A percentile compares a stretch with the other conserved stretches of the same genome.
phyloP scores from a whole-genome alignment of 2,888 invertebrate species.

The Eucera pruinosa region DNA sequence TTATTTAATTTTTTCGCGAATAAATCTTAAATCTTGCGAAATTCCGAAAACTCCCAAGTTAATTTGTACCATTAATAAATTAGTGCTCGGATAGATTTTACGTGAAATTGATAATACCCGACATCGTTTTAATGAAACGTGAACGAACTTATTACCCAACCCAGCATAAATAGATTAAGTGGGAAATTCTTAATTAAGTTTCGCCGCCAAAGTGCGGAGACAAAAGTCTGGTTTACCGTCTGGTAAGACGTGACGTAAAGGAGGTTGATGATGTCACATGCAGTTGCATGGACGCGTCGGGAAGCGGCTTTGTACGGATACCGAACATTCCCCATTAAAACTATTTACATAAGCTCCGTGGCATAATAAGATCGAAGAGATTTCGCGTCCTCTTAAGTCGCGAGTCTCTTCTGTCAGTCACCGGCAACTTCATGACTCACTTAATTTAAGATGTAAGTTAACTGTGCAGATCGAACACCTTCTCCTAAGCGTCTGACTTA shows the following conservation, averaged over 20 bases:
- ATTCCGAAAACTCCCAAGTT: too few relatives aligned
- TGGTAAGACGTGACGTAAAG: slow-evolving; percentile 33
- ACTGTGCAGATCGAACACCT: not conserved
- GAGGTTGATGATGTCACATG: slow-evolving; percentile 77
- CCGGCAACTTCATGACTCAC: slow-evolving; percentile 27
- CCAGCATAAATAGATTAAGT: too few relatives aligned
- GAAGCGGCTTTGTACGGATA: slow-evolving; percentile 19
- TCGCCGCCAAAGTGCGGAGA: slow-evolving; percentile 49
- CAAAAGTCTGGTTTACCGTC: slow-evolving; percentile 42
- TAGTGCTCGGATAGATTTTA: too few relatives aligned
- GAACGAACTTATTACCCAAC: too few relatives aligned
- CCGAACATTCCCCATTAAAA: slow-evolving; percentile 42
- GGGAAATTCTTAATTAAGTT: slow-evolving; percentile 76
- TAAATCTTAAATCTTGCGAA: too few relatives aligned
- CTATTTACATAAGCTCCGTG: slow-evolving; percentile 52
- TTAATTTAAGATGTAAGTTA: slow-evolving; percentile 23
- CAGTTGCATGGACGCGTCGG: slow-evolving; percentile 72
- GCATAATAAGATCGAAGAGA: slow-evolving; percentile 50
- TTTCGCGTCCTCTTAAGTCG: slow-evolving; percentile 19
- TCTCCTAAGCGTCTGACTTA: not conserved
- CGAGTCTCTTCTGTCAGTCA: slow-evolving; percentile 19
- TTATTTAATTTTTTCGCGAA: too few relatives aligned
- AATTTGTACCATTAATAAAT: too few relatives aligned
- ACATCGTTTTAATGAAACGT: too few relatives aligned
- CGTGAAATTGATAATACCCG: too few relatives aligned